Evolutionary conservation across 2,113 vertebrate genomes (phyloP).

Genomic region (Pterocles burchelli): DNA sequence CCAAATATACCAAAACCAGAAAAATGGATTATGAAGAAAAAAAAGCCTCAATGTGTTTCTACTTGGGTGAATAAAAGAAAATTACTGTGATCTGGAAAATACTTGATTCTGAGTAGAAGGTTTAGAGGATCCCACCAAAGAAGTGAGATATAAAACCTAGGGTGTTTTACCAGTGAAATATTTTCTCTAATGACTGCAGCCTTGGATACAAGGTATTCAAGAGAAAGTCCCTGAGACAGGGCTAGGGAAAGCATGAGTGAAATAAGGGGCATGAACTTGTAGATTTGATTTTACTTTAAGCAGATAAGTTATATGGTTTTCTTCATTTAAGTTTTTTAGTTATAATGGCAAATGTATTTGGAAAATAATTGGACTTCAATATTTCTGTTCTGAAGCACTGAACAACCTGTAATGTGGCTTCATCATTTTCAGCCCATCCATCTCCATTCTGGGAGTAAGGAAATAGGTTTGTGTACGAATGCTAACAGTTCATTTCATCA

Average conservation of each 20-base stretch:
- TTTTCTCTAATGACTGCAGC: not conserved
- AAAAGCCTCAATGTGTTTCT: not conserved
- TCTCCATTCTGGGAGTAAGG: not conserved
- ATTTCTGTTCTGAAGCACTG: not conserved
- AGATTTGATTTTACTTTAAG: not conserved
- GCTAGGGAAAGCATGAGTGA: not conserved
- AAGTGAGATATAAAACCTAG: not conserved
- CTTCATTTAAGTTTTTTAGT: not conserved
- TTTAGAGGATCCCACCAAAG: not conserved
- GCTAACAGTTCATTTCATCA: not conserved
- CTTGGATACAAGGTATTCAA: not conserved
- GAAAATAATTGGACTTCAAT: not conserved
- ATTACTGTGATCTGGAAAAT: not conserved
- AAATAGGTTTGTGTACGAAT: not conserved
- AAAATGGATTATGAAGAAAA: not conserved
- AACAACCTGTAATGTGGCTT: not conserved
- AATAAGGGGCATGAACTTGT: fast-evolving
- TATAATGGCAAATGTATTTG: not conserved
- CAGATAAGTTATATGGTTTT: not conserved
- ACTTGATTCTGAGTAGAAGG: not conserved
- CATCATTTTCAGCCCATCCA: not conserved
- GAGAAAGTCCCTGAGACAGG: not conserved
- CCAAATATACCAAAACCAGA: not conserved
- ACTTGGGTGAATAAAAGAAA: not conserved
- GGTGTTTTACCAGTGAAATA: not conserved